Conservation (phyloP, 2,888 invertebrate genomes). For the Frankliniella fusca region DNA sequence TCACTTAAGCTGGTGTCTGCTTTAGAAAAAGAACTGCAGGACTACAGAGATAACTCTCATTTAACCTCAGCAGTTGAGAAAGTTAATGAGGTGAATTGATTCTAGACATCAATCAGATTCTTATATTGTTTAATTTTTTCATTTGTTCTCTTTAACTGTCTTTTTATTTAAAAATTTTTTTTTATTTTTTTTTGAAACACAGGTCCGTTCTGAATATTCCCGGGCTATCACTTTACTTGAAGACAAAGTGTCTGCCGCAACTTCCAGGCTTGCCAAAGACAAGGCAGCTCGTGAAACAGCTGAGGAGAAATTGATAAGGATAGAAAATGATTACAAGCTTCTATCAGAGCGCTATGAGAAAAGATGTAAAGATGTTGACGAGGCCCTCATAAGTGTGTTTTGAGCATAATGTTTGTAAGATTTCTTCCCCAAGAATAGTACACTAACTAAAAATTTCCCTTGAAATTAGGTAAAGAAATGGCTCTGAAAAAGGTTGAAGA, state of each 20-base stretch:
- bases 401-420: background rate
- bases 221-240: conserved; percentile 32
- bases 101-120: background rate
- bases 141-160: background rate
- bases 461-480: background rate
- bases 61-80: conserved; percentile 29
- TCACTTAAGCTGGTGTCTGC: conserved; percentile 31
- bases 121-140: background rate
- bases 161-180: background rate
- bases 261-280: conserved; percentile 30
- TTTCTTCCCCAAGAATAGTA: background rate
- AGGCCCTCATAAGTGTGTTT: background rate
- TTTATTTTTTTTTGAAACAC: background rate
- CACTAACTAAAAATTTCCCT: no score
- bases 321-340: conserved; percentile 15
- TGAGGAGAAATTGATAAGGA: conserved; percentile 4
- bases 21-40: conserved; percentile 32
- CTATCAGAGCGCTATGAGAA: conserved; percentile 8
- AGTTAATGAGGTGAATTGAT: conserved; percentile 30
- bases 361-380: background rate
- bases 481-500: background rate
- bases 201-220: conserved; percentile 33
- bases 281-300: conserved; percentile 27
- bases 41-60: conserved; percentile 32
- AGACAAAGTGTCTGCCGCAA: conserved; percentile 29